phyloP scores from a whole-genome alignment of 23 tunicate genomes.

The Phallusia fumigata region DNA sequence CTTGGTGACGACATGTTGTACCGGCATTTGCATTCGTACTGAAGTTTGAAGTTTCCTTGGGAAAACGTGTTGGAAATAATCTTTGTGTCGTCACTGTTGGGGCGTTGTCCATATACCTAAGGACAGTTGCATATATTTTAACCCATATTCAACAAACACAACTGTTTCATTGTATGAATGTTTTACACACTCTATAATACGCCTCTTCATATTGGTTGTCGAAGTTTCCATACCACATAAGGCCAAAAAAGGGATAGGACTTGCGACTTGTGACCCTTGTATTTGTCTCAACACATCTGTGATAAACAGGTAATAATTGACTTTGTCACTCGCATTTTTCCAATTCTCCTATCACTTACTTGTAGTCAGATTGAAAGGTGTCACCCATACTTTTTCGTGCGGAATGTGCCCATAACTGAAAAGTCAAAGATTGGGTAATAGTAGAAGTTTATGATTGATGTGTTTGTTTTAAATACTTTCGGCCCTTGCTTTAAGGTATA shows the following conservation, averaged over 20 bases:
- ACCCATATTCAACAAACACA: too few relatives aligned
- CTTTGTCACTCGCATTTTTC: not conserved
- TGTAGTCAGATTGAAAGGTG: not conserved
- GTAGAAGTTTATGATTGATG: too few relatives aligned
- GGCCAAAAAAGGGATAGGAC: not conserved
- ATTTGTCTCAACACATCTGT: not conserved
- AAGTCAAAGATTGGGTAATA: too few relatives aligned
- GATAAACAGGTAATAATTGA: not conserved
- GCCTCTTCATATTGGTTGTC: not conserved
- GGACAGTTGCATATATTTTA: too few relatives aligned
- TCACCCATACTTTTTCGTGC: not conserved
- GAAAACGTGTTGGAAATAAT: too few relatives aligned
- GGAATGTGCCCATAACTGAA: too few relatives aligned
- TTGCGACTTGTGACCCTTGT: not conserved
- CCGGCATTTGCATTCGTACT: not conserved
- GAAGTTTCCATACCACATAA: not conserved
- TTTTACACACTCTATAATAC: too few relatives aligned
- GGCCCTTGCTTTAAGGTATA: too few relatives aligned
- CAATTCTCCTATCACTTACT: not conserved
- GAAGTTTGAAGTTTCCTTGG: not conserved
- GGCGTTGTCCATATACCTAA: too few relatives aligned
- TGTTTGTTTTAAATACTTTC: too few relatives aligned
- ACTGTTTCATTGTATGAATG: too few relatives aligned
- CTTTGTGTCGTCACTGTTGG: too few relatives aligned
- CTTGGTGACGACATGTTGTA: not conserved